A percentile compares a stretch with the other conserved stretches of the same genome.
Conservation (phyloP, 2,113 vertebrate species). For the Colinus virginianus region DNA sequence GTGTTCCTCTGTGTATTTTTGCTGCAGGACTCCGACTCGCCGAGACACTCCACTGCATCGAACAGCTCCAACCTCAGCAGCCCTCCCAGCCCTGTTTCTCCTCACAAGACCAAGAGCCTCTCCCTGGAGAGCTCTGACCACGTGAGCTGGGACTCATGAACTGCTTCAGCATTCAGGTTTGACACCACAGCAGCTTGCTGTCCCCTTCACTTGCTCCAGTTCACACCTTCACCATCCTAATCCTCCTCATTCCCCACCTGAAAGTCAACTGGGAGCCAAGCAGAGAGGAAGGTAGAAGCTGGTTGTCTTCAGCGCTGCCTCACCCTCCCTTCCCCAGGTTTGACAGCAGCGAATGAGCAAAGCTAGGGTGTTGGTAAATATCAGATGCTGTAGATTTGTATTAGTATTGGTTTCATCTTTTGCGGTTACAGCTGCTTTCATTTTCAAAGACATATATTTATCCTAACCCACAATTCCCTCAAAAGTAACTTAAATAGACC, state of each 20-base stretch:
- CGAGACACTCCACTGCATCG: constrained; percentile 95
- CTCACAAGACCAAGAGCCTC: constrained; percentile 96
- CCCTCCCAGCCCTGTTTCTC: constrained; percentile 94
- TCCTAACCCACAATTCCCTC: constrained; percentile 29
- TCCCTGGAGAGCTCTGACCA: constrained; percentile 96
- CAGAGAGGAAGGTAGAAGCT: constrained; percentile 54
- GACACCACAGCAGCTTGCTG: constrained; percentile 67
- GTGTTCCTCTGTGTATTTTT: constrained; percentile 32
- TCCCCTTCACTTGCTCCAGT: constrained; percentile 46
- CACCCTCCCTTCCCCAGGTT: constrained; percentile 5
- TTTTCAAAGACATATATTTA: constrained; percentile 56
- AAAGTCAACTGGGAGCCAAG: constrained; percentile 28
- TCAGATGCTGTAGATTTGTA: constrained; percentile 62
- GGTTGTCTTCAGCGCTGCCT: constrained; percentile 23
- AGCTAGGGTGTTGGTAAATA: constrained; percentile 54
- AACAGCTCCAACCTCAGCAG: constrained; percentile 99
- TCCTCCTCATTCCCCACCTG: constrained; percentile 1
- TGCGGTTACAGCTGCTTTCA: constrained; percentile 71
- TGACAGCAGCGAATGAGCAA: constrained; percentile 42
- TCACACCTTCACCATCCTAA: constrained; percentile 55
- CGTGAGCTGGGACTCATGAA: constrained; percentile 96
- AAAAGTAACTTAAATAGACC: constrained; percentile 71
- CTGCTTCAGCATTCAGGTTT: constrained; percentile 69
- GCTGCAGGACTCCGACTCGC: constrained; percentile 95
- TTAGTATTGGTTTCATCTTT: constrained; percentile 60